Evolutionary conservation across 2,888 invertebrate genomes (phyloP).

Genomic region (Hirtodrosophila alboralis): DNA sequence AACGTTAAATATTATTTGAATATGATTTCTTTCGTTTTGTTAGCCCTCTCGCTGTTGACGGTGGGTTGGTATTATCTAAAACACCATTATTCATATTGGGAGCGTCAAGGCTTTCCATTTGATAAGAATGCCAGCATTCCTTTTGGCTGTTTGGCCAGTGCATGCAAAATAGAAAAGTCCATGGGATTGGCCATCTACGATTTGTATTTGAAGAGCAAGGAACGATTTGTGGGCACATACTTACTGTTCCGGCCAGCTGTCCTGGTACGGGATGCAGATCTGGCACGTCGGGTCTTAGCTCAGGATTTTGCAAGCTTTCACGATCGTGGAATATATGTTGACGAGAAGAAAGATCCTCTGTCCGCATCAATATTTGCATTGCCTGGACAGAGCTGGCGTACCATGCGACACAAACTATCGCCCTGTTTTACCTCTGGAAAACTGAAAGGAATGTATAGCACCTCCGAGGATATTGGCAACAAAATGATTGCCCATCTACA

Average conservation of each 20-base stretch:
- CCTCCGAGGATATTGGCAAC: slow-evolving; percentile 86
- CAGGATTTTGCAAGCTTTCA: slow-evolving; percentile 88
- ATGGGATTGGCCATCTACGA: slow-evolving; percentile 87
- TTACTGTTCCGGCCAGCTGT: slow-evolving; percentile 87
- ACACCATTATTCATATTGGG: slow-evolving; percentile 85
- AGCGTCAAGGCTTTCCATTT: slow-evolving; percentile 85
- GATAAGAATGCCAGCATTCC: slow-evolving; percentile 85
- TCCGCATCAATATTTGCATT: slow-evolving; percentile 85
- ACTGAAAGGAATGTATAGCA: slow-evolving; percentile 87
- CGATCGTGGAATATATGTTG: slow-evolving; percentile 87
- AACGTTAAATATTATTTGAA: slow-evolving; percentile 1
- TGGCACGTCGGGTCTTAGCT: slow-evolving; percentile 86
- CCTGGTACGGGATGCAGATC: slow-evolving; percentile 86
- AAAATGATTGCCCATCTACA: slow-evolving; percentile 85
- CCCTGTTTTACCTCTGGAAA: slow-evolving; percentile 89
- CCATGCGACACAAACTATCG: slow-evolving; percentile 86
- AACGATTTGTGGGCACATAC: slow-evolving; percentile 86
- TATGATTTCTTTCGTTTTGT: slow-evolving; percentile 34
- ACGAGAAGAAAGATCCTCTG: slow-evolving; percentile 86
- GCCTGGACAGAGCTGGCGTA: slow-evolving; percentile 86
- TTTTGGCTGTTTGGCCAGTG: slow-evolving; percentile 87
- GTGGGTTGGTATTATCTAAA: slow-evolving; percentile 59
- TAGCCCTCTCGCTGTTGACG: slow-evolving; percentile 20
- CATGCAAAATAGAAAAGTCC: slow-evolving; percentile 85
- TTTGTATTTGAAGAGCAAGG: slow-evolving; percentile 84